Conservation (phyloP, 1,140 invertebrate species). For the Drosophila subobscura region DNA sequence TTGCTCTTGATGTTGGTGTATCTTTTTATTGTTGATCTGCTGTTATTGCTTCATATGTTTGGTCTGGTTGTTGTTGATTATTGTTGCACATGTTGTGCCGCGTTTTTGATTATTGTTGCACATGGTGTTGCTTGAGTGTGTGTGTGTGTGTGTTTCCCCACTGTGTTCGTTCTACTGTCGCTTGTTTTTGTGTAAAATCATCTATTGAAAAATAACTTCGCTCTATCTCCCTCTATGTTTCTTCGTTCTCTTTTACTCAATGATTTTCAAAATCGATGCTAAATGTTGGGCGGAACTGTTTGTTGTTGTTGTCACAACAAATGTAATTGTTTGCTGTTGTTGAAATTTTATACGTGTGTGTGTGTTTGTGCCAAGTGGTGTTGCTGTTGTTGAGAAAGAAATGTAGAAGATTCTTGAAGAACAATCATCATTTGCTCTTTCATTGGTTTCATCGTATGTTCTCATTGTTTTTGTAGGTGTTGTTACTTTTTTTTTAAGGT, state of each 20-base stretch:
- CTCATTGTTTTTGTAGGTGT: slow-evolving; percentile 32
- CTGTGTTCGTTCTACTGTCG: slow-evolving; percentile 13
- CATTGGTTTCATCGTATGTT: slow-evolving; percentile 9
- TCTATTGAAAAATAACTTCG: slow-evolving; percentile 47
- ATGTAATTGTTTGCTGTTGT: slow-evolving; percentile 10
- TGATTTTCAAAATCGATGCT: slow-evolving; percentile 82
- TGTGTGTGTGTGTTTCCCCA: slow-evolving; percentile 16
- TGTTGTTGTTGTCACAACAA: slow-evolving; percentile 8
- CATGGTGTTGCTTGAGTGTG: slow-evolving; percentile 1
- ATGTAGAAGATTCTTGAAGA: slow-evolving; percentile 24
- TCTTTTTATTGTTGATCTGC: slow-evolving; percentile 20
- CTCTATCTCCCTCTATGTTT: slow-evolving; percentile 26
- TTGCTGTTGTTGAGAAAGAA: slow-evolving; percentile 10
- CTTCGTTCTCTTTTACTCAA: slow-evolving; percentile 30
- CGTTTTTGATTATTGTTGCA: slow-evolving; percentile 14
- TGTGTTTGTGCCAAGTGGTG: slow-evolving; percentile 28
- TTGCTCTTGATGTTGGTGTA: background rate
- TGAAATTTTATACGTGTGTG: slow-evolving; percentile 31
- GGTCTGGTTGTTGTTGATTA: slow-evolving; percentile 19
- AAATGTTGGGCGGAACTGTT: slow-evolving; percentile 80
- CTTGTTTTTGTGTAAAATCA: slow-evolving; percentile 39
- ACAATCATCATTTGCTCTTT: slow-evolving; percentile 7
- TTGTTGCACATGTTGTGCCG: background rate
- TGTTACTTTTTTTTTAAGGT: slow-evolving; percentile 50
- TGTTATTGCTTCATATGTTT: slow-evolving; percentile 15